Base-by-base conservation (phyloP, 2,113 vertebrate species). In the Burhinus oedicnemus region DNA sequence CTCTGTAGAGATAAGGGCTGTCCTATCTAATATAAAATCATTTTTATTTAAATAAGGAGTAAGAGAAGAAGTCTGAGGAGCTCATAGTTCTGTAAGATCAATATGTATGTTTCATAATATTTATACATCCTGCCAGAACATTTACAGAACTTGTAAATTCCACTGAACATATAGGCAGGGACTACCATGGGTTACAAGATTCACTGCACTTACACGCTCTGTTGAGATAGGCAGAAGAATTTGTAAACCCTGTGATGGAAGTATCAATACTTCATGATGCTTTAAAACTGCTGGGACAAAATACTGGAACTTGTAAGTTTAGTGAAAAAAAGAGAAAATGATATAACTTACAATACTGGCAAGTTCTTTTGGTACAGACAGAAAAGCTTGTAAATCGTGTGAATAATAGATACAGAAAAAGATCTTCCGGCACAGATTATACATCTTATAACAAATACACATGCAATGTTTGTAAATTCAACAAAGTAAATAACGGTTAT, bases 251-350 rank as follows among this genome's bases (percentile, higher is more conserved):
- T 88, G 45, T 76, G 61, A 94, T 42, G 47, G 38, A 95, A 90
- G 49, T 29, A 92, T 64, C 90, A 52, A 85, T 89, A 96, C 54
- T 87, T 96, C 83, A 84, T 7, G 26, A 85, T 85, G 62, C 51
- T 93, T 96, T 97, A 97, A 91, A 96, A 75, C 45, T 80, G 23
- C 61, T 57, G 87, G 49, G 65, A 71, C 30, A 93, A 55, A 77
- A 77, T 51, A 15, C 61, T 87, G 71, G 27, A 82, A 76, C 52
- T 92, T 79, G 3, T 47, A 91, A 72, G 18, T 78, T 84, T 72
- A 72, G 18, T 72, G 47, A 13, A 60, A 74, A 64, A 93, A 51
- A 38, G 62, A 45, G 4, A 83, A 15, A 42, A 18, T 2, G 5
- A 38, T 65, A 32, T 70, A 91, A 90, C n/a, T 93, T 62, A 86